Conservation (phyloP, 2,888 invertebrate genomes). For the Punctoribates punctum region DNA sequence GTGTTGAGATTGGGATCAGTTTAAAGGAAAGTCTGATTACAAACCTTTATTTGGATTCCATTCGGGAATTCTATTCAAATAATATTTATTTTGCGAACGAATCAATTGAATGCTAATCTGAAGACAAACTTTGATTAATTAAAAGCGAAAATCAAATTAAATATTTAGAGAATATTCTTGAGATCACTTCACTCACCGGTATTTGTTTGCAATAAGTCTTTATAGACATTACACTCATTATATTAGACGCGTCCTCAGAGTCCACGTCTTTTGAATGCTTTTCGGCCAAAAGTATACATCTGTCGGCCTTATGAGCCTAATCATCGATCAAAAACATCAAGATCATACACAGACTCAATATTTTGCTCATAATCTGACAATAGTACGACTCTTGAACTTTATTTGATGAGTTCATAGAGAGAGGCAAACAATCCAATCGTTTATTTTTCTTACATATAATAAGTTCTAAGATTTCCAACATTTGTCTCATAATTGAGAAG, state of each 20-base stretch:
- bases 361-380: too few relatives aligned
- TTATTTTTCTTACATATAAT: not conserved
- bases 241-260: conserved; percentile 99
- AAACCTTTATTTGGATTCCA: conserved; percentile 97
- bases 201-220: conserved; percentile 99
- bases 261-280: conserved; percentile 99
- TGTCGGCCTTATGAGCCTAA: conserved; percentile 97
- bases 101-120: conserved; percentile 91
- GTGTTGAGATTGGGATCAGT: too few relatives aligned
- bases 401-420: not conserved
- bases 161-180: not conserved
- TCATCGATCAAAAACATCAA: conserved; percentile 49
- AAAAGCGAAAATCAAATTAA: not conserved
- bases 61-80: conserved; percentile 98
- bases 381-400: not conserved
- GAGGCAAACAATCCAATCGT: not conserved
- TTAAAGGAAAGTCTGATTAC: not conserved
- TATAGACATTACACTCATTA: conserved; percentile 99
- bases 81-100: conserved; percentile 99
- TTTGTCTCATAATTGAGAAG: not conserved
- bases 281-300: conserved; percentile 96
- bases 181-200: conserved; percentile 59
- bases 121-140: not conserved
- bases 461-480: not conserved
- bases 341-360: not conserved